Percentiles rank a stretch among this genome's conserved stretches.
Conservation (phyloP, 2,888 invertebrate species). For the Drosophila eohydei region DNA sequence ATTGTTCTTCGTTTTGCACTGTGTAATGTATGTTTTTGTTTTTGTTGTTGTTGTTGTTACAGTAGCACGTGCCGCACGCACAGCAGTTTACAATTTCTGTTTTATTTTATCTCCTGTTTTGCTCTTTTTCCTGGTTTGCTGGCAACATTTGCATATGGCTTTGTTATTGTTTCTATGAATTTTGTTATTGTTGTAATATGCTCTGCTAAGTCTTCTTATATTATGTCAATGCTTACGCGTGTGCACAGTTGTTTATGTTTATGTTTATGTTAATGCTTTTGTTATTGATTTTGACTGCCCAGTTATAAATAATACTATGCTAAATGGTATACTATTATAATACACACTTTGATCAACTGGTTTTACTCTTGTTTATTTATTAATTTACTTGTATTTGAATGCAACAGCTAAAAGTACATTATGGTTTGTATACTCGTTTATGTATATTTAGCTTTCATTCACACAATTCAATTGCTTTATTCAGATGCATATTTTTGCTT, state of each 20-base stretch:
- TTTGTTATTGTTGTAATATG: conserved; percentile 45
- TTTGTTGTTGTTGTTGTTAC: conserved; percentile 21
- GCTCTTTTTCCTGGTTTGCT: conserved; percentile 11
- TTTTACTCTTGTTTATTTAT: conserved; percentile 20
- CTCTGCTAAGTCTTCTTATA: conserved; percentile 50
- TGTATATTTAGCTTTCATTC: conserved; percentile 29
- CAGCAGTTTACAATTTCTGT: conserved; percentile 35
- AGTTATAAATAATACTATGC: conserved; percentile 36
- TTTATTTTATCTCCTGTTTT: conserved; percentile 33
- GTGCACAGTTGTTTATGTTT: conserved; percentile 22
- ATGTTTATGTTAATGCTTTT: conserved; percentile 29
- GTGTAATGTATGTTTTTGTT: conserved; percentile 49
- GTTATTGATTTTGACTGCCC: conserved; percentile 45
- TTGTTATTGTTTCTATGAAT: conserved; percentile 28
- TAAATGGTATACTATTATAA: conserved; percentile 35
- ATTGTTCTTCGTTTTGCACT: conserved; percentile 59
- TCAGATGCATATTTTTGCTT: conserved; percentile 36
- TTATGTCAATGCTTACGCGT: conserved; percentile 37
- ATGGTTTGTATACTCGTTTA: background rate
- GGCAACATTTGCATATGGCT: conserved; percentile 44
- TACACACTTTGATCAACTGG: conserved; percentile 34
- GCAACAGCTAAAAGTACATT: conserved; percentile 65
- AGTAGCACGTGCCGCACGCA: conserved; percentile 26
- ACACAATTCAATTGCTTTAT: conserved; percentile 72
- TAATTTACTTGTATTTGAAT: conserved; percentile 20